Evolutionary conservation across 2,113 vertebrate species (phyloP), one percentile per base, ranked within the genome.

Genomic region (Lota lota): DNA sequence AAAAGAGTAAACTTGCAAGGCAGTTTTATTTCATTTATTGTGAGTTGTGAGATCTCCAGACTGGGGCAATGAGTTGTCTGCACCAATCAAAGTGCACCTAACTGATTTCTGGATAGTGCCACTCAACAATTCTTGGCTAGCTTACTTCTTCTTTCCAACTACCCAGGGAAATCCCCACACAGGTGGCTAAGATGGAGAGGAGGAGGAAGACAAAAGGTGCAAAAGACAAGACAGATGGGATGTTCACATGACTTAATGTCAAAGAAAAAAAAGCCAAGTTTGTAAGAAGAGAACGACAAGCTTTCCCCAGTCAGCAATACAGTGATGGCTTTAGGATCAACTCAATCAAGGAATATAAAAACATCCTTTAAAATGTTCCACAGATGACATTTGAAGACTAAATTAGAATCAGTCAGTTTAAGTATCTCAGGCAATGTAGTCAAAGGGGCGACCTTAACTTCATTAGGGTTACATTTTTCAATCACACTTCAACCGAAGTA

Each of bases 191-290:
- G 63, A 51, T 36, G 74, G 64, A 74, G 69, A 69, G 61, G 21
- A 54, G 18, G 17, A 4, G 73, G 69, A 18, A 18, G 69, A 22
- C 51, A 51, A 80, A 47, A 75, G 72, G 76, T 21, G 21, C 65
- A 79, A 8, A 61, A 77, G 75, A 54, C 53, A 82, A 77, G 74
- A 84, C 86, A 90, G 86, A 88, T 89, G 87, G 86, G 77, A 84
- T 69, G 81, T 83, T 88, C 79, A 83, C 61, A 64, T 78, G 81
- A 85, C 78, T 81, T 87, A 86, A 88, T 85, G 85, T 84, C 63
- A 69, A 81, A 82, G 86, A 85, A 19, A 80, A 82, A 77, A 84
- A 64, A 65, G 62, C 72, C 72, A 81, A 77, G 74, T 76, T 78
- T 74, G 78, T 74, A 76, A 81, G 76, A 68, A 69, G n/a, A 57